Evolutionary conservation across 2,797 vertebrate species (phyloP).

Genomic region (Percopsis omiscomaycus): DNA sequence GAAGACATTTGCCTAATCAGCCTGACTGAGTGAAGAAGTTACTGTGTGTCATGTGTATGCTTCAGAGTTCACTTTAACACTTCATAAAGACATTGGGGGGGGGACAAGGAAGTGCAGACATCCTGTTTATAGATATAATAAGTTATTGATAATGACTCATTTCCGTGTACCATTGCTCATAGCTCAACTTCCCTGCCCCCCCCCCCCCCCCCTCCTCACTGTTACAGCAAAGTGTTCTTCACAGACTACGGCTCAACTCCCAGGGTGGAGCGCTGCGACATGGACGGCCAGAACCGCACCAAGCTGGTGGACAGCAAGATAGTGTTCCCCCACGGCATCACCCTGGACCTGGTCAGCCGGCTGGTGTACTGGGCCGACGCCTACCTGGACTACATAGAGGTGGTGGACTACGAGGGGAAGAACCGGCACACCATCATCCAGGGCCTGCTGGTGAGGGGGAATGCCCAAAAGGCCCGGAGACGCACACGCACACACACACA

Average conservation of each 20-base stretch:
- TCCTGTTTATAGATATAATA: no score
- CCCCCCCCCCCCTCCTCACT: not conserved
- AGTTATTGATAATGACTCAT: no score
- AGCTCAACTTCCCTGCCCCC: not conserved
- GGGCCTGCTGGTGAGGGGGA: conserved; percentile 86
- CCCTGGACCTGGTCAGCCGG: conserved; percentile 90
- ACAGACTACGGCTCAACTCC: conserved; percentile 95
- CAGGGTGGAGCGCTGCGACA: conserved; percentile 95
- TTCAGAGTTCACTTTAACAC: no score
- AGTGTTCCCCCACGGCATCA: conserved; percentile 93
- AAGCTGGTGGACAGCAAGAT: conserved; percentile 98
- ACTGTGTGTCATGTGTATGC: no score
- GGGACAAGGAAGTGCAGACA: no score
- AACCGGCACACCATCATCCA: conserved; percentile 98
- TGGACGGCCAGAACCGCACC: conserved; percentile 97
- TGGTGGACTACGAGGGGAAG: conserved; percentile 97
- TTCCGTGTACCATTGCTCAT: no score
- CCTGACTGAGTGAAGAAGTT: no score
- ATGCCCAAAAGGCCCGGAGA: not conserved
- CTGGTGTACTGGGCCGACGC: conserved; percentile 96
- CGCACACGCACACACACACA: not conserved
- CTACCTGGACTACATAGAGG: conserved; percentile 97
- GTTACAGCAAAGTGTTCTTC: conserved; percentile 92
- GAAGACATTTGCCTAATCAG: no score
- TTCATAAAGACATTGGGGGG: no score